Conservation (phyloP, 2,797 vertebrate genomes). For the Typhlichthys subterraneus region DNA sequence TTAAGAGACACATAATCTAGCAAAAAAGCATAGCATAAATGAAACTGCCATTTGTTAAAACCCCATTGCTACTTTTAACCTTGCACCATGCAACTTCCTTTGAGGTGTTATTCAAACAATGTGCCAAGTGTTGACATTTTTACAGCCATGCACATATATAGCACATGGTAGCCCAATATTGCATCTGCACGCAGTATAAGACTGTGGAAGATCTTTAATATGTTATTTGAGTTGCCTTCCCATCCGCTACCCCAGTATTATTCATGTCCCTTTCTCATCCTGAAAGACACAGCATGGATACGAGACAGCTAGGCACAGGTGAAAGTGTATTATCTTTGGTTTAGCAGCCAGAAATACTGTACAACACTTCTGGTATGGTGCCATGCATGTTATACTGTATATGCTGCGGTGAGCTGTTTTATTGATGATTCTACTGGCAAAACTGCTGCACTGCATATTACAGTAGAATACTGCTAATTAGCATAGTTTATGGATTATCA, state of each 20-base stretch:
- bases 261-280: slow-evolving; percentile 24
- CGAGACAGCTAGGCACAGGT: background rate
- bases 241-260: background rate
- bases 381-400: slow-evolving; percentile 59
- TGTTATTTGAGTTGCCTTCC: slow-evolving; percentile 38
- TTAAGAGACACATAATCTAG: slow-evolving; percentile 20
- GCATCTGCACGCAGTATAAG: slow-evolving; percentile 30
- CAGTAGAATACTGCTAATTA: slow-evolving; percentile 44
- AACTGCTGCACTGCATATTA: slow-evolving; percentile 33
- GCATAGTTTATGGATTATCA: slow-evolving; percentile 46
- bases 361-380: slow-evolving; percentile 48
- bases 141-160: slow-evolving; percentile 12
- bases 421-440: slow-evolving; percentile 40
- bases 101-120: slow-evolving; percentile 18
- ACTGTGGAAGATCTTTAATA: slow-evolving; percentile 30
- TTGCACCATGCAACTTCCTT: slow-evolving; percentile 13
- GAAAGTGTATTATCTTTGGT: slow-evolving; percentile 17
- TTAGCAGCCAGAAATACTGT: slow-evolving; percentile 31
- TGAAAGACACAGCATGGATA: slow-evolving; percentile 28
- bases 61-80: slow-evolving; percentile 11
- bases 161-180: slow-evolving; percentile 27
- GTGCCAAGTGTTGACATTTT: slow-evolving; percentile 22
- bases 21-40: background rate
- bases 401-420: slow-evolving; percentile 56
- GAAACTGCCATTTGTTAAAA: slow-evolving; percentile 43